A percentile compares a stretch with the other conserved stretches of the same genome.
Conservation (phyloP, 1,140 invertebrate genomes). For the Stegodyphus mimosarum region DNA sequence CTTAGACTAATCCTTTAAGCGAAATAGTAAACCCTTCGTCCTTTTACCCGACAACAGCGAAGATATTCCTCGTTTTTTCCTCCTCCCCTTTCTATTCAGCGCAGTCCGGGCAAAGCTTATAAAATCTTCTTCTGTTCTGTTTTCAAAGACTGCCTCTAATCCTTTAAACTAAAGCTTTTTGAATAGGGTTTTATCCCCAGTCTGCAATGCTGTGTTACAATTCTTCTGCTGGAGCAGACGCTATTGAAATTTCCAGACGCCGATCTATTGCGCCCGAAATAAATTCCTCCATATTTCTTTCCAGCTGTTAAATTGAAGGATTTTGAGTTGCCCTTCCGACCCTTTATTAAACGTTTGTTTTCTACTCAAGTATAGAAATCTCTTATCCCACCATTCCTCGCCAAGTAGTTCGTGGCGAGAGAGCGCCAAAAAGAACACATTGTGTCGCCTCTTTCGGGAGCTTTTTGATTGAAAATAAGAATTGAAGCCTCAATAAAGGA, state of each 20-base stretch:
- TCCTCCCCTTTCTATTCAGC: conserved; percentile 44
- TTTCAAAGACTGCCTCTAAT: conserved; percentile 48
- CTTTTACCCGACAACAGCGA: conserved; percentile 50
- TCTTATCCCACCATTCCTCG: conserved; percentile 2
- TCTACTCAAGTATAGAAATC: background rate
- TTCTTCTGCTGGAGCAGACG: conserved; percentile 18
- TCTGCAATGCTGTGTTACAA: conserved; percentile 25
- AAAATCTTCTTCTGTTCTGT: conserved; percentile 56
- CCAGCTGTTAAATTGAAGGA: conserved; percentile 36
- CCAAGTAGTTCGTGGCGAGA: background rate
- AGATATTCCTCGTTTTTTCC: conserved; percentile 51
- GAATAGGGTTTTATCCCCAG: conserved; percentile 58
- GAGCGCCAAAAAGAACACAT: conserved; percentile 19
- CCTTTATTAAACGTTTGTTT: conserved; percentile 44
- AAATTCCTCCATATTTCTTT: conserved; percentile 19
- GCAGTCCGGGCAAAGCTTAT: conserved; percentile 49
- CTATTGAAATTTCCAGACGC: conserved; percentile 59
- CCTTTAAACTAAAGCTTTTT: conserved; percentile 60
- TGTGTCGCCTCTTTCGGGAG: background rate
- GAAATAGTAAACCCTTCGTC: conserved; percentile 59
- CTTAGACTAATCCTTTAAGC: conserved; percentile 57
- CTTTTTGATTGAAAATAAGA: background rate
- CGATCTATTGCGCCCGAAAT: conserved; percentile 27
- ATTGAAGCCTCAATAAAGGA: background rate
- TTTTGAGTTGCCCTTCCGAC: conserved; percentile 16